Conservation (phyloP, 2,888 invertebrate species). For the Tenodera sinensis region DNA sequence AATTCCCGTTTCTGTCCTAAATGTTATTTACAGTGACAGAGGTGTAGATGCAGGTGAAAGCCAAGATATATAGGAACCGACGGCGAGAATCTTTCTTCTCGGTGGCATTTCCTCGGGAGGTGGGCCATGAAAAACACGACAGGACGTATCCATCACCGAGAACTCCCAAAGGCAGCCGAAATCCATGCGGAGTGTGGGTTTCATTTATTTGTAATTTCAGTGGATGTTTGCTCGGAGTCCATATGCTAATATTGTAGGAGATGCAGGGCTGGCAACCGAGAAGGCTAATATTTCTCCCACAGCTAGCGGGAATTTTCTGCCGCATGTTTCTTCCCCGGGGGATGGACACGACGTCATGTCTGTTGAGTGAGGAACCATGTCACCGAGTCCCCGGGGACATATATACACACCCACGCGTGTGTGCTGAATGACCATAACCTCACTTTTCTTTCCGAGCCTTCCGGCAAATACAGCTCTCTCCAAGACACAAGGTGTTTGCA, state of each 20-base stretch:
- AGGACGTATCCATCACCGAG: background rate
- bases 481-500: background rate
- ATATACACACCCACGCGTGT: background rate
- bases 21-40: too few species aligned
- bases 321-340: too few species aligned
- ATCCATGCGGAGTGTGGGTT: background rate
- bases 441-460: background rate
- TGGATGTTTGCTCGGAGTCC: background rate
- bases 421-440: background rate
- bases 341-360: background rate
- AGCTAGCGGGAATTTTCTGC: background rate
- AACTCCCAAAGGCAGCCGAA: background rate
- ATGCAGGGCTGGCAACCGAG: background rate
- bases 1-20: too few species aligned
- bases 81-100: background rate
- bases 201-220: background rate
- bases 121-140: background rate
- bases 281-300: background rate
- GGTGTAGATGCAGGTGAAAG: background rate
- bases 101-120: background rate
- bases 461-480: background rate
- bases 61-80: background rate
- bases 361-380: constrained; percentile 16
- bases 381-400: constrained; percentile 1
- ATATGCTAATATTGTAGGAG: background rate